Evolutionary conservation across 2,113 vertebrate species (phyloP).

Genomic region (Symphodus melops): DNA sequence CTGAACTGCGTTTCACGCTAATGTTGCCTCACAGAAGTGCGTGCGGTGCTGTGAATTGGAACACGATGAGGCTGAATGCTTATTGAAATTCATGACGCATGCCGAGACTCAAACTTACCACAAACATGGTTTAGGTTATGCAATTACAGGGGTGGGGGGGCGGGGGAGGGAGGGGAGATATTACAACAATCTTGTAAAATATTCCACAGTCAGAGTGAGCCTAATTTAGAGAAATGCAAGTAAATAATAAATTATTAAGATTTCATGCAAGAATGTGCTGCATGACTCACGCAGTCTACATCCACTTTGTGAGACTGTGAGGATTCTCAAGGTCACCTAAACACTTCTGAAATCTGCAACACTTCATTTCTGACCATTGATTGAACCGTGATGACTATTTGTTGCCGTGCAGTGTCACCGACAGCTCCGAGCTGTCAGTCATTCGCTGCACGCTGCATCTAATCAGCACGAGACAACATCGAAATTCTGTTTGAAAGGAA

Average conservation of each 20-base stretch:
- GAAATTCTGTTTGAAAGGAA: constrained; percentile 64
- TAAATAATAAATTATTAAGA: constrained; percentile 31
- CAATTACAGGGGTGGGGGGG: constrained; percentile 85
- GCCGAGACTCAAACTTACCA: constrained; percentile 98
- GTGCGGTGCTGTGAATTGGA: constrained; percentile 80
- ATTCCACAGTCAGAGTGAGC: constrained; percentile 34
- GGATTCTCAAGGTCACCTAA: constrained; percentile 11
- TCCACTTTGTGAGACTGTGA: constrained; percentile 1
- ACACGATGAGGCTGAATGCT: constrained; percentile 87
- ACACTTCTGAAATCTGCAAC: constrained; percentile 1
- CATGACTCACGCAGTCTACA: not conserved
- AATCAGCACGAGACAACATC: constrained; percentile 57
- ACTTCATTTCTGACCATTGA: constrained; percentile 14
- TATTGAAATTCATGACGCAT: constrained; percentile 93
- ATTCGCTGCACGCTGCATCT: constrained; percentile 19
- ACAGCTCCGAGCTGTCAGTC: constrained; percentile 27
- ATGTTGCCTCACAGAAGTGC: constrained; percentile 25
- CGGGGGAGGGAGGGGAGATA: constrained; percentile 86
- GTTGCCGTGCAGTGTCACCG: constrained; percentile 2
- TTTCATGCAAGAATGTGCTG: constrained; percentile 17
- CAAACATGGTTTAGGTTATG: constrained; percentile 91
- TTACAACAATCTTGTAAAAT: constrained; percentile 89
- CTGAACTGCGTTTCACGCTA: constrained; percentile 2
- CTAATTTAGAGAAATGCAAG: constrained; percentile 14
- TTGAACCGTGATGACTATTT: constrained; percentile 11